Percentiles rank a stretch among this genome's conserved stretches.
phyloP scores from a whole-genome alignment of 2,888 invertebrate genomes.

The Cataglyphis rosenhaueri region DNA sequence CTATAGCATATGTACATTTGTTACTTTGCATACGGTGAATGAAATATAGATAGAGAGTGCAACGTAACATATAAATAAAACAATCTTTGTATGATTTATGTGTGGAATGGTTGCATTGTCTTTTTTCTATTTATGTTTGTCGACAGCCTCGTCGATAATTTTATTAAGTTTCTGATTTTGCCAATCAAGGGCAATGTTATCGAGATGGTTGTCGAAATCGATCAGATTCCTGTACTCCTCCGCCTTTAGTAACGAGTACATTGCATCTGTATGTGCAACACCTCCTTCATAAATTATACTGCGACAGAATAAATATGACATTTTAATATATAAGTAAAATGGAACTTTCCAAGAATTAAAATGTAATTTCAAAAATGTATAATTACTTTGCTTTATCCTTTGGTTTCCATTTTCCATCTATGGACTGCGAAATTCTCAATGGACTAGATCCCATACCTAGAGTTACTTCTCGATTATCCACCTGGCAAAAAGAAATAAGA shows the following conservation, averaged over 20 bases:
- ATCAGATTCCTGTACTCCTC: conserved; percentile 92
- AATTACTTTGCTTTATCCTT: conserved; percentile 86
- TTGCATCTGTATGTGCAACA: conserved; percentile 87
- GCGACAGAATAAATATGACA: conserved; percentile 41
- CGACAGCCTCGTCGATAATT: conserved; percentile 86
- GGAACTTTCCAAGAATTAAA: not conserved
- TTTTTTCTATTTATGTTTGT: conserved; percentile 65
- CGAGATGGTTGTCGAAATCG: conserved; percentile 99
- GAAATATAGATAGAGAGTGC: conserved; percentile 61
- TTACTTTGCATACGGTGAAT: conserved; percentile 63
- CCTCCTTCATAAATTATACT: conserved; percentile 82
- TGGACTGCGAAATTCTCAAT: conserved; percentile 90
- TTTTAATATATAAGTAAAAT: not conserved
- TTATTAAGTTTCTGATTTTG: conserved; percentile 91
- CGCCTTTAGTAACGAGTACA: conserved; percentile 90
- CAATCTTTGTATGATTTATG: conserved; percentile 58
- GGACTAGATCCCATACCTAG: conserved; percentile 89
- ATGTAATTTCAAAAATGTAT: conserved; percentile 12
- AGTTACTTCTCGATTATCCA: conserved; percentile 92
- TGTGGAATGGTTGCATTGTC: conserved; percentile 48
- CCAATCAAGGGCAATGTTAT: conserved; percentile 96
- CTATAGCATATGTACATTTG: conserved; percentile 72
- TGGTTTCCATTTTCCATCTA: conserved; percentile 92
- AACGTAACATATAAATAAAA: conserved; percentile 69
- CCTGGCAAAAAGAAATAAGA: conserved; percentile 85